Evolutionary conservation across 2,888 invertebrate genomes (phyloP), one percentile per base, ranked within the genome.

Genomic region (Toxonevra muliebris): DNA sequence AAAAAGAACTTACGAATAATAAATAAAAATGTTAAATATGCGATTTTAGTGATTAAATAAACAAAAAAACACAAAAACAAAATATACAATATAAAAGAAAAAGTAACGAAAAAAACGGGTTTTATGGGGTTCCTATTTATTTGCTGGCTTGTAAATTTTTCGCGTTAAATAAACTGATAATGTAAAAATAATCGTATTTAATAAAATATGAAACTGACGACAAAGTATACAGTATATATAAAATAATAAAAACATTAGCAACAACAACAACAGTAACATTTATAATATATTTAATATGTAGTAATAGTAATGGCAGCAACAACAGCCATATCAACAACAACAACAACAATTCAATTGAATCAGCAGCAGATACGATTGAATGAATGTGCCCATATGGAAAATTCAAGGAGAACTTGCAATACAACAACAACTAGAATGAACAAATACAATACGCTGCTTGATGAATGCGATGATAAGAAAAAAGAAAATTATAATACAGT

Each of bases 321-420:
- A 58, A 67, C 57, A 68, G 30, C 20, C 42, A 15, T 10, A 5
- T 48, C 30, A 43, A 15, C 53, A 5, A 48, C 30, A 43, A 15
- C 53, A 45, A 19, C 45, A 57, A 57, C 64, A 65, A 68, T 53
- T 61, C 65, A 67, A 19, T 53, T 59, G 61, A 58, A 58, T 60
- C 60, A 48, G 30, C 60, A 48, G 48, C 48, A 48, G 48, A n/a
- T 42, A 42, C 42, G 41, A 13, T 60, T 48, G 69, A 30, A 30
- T 66, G 65, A 54, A 78, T 78, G 76, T 71, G 74, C 78, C 79
- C 77, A 78, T 79, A 79, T 79, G 79, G 77, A 78, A 76, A 15
- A 12, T 30, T n/a, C 12, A 48, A 48, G 12, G 48, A 48, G 15
- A 48, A 48, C 15, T 48, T 15, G 15, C 15, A 48, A 15, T 15